phyloP scores from a whole-genome alignment of 2,888 invertebrate species.

The Unio pictorum region DNA sequence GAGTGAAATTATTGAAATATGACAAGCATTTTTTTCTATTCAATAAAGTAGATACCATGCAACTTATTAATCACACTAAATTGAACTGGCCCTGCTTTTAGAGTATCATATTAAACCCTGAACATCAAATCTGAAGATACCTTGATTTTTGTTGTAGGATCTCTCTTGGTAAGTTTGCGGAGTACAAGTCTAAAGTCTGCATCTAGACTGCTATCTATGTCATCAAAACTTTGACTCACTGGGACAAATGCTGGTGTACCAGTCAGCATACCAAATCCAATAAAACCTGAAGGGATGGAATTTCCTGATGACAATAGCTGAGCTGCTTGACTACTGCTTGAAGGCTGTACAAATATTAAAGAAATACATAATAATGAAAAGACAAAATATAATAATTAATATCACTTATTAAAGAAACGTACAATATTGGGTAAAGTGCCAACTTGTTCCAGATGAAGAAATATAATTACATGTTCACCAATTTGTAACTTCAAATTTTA shows the following conservation, averaged over 20 bases:
- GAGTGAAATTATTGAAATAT: too few relatives aligned
- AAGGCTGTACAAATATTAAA: constrained; percentile 79
- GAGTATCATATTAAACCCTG: too few relatives aligned
- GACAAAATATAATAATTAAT: background rate
- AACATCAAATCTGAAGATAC: constrained; percentile 63
- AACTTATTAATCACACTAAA: too few relatives aligned
- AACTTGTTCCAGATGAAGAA: too few relatives aligned
- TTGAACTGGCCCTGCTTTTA: too few relatives aligned
- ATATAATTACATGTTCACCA: too few relatives aligned
- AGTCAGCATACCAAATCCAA: constrained; percentile 78
- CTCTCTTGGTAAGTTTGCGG: constrained; percentile 91
- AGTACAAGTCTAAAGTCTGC: constrained; percentile 84
- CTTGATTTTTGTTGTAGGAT: constrained; percentile 90
- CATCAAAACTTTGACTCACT: constrained; percentile 72
- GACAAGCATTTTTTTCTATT: too few relatives aligned
- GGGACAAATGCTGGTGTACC: constrained; percentile 78
- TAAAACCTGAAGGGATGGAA: constrained; percentile 74
- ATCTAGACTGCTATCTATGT: constrained; percentile 79
- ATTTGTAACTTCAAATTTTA: too few relatives aligned
- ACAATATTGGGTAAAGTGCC: background rate
- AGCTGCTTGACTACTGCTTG: constrained; percentile 91
- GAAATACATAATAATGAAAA: background rate
- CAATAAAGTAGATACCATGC: too few relatives aligned
- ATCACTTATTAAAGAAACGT: background rate
- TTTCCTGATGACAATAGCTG: constrained; percentile 79